Evolutionary conservation across 2,113 vertebrate genomes (phyloP), one percentile per base, ranked within the genome.

Genomic region (Camelus bactrianus): DNA sequence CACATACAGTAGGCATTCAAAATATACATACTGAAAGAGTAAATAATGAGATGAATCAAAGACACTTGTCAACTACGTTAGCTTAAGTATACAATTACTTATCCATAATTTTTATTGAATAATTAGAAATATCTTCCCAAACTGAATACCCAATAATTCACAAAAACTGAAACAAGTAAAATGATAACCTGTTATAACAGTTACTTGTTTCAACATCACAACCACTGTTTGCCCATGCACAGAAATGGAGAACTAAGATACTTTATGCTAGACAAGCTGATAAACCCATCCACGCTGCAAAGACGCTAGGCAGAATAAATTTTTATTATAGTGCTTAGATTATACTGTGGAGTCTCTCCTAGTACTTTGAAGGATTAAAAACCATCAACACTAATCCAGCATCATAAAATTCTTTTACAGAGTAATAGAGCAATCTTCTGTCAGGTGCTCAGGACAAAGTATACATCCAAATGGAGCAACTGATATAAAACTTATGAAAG

Each of bases 351-450:
- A 64, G 54, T 84, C n/a, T 42, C 79, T 69, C 56, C 56, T 20
- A 90, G 24, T 70, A 80, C 30, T 70, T 24, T 38, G 86, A 85
- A 89, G 11, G 42, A 91, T 77, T 80, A 52, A 48, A 94, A 95
- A 60, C 9, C 70, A 90, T 76, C 60, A 73, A 48, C 26, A 76
- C 19, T 93, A 77, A 91, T 26, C 15, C 65, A 90, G 73, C 8
- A 65, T 54, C 48, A 82, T 73, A 92, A 95, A 82, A 96, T 58
- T 35, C 13, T 15, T 24, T 60, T 83, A 38, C 4, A 93, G 3
- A 75, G 26, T 62, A 94, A 92, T 0, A 69, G 56, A 88, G 79
- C 24, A 76, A 91, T 46, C 8, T 22, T 95, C 28, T 1, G 50
- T 73, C 26, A 94, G 92, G 85, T 54, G 3, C 38, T 96, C 65